A percentile compares a stretch with the other conserved stretches of the same genome.
These are phyloP conservation scores for Hydrochoerus hydrochaeris DNA, from an alignment of 2,113 vertebrate genomes.

Conservation along the genomic window DNA sequence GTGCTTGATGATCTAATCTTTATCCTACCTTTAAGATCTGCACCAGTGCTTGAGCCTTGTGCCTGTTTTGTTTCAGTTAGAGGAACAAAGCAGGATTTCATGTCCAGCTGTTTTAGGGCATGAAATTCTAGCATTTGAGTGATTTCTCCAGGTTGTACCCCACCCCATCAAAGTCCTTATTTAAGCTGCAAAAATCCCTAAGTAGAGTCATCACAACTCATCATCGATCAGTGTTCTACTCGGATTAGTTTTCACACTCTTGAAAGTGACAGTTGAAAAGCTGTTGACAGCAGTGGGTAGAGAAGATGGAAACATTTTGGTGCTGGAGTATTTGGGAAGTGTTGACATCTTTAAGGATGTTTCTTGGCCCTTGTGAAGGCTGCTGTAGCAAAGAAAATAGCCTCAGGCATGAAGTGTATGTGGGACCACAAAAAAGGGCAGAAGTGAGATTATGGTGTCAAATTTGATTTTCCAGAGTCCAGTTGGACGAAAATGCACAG, in stretches of 20 bases:
- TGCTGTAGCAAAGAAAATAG: neutral
- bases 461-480: neutral
- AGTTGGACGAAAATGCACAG: neutral
- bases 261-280: neutral
- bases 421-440: neutral
- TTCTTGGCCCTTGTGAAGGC: neutral
- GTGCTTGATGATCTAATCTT: neutral
- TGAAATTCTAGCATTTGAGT: neutral
- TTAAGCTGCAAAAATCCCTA: neutral
- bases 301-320: neutral
- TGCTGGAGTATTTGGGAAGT: neutral
- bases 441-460: neutral
- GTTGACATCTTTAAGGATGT: neutral
- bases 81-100: neutral
- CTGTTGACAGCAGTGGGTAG: neutral
- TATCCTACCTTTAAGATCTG: neutral
- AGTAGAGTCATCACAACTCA: slow-evolving; percentile 6
- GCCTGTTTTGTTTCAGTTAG: neutral
- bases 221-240: slow-evolving; percentile 27
- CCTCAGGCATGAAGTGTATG: neutral
- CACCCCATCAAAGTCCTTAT: neutral
- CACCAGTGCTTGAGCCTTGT: neutral
- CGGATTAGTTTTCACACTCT: slow-evolving; percentile 42
- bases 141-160: neutral
- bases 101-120: neutral